A percentile compares a stretch with the other conserved stretches of the same genome.
phyloP scores from a whole-genome alignment of 1,140 invertebrate genomes.

The Samia ricini region DNA sequence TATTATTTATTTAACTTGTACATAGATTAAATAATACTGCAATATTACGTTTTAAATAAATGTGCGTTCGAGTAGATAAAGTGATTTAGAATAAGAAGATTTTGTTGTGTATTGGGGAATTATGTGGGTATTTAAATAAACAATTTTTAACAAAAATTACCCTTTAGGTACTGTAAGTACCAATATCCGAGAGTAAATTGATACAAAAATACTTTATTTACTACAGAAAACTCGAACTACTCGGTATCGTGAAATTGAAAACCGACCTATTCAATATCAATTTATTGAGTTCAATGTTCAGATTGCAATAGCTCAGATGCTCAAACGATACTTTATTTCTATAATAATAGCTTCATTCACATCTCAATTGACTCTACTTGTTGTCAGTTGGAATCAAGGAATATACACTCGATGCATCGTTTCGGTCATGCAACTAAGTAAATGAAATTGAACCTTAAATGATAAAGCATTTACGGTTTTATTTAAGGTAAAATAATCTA shows the following conservation, averaged over 20 bases:
- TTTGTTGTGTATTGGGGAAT: no score
- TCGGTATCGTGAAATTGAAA: constrained; percentile 16
- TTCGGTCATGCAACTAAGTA: neutral
- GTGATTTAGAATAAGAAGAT: no score
- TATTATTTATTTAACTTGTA: no score
- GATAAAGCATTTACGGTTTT: neutral
- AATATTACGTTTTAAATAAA: no score
- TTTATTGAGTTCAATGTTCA: constrained; percentile 27
- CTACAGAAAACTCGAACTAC: constrained; percentile 4
- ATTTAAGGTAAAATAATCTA: neutral
- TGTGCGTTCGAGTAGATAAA: no score
- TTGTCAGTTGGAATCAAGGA: constrained; percentile 38
- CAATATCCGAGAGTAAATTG: neutral
- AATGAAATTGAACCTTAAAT: constrained; percentile 14
- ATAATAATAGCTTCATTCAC: constrained; percentile 52
- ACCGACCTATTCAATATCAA: constrained; percentile 26
- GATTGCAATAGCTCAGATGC: constrained; percentile 18
- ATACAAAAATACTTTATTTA: neutral
- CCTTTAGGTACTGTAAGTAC: no score
- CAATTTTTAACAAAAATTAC: no score
- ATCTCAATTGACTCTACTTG: constrained; percentile 46
- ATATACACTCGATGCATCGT: constrained; percentile 22
- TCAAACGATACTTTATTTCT: constrained; percentile 29
- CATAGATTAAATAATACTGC: no score
- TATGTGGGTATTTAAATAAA: no score